phyloP scores from a whole-genome alignment of 2,797 vertebrate species.

The Darevskia mixta region DNA sequence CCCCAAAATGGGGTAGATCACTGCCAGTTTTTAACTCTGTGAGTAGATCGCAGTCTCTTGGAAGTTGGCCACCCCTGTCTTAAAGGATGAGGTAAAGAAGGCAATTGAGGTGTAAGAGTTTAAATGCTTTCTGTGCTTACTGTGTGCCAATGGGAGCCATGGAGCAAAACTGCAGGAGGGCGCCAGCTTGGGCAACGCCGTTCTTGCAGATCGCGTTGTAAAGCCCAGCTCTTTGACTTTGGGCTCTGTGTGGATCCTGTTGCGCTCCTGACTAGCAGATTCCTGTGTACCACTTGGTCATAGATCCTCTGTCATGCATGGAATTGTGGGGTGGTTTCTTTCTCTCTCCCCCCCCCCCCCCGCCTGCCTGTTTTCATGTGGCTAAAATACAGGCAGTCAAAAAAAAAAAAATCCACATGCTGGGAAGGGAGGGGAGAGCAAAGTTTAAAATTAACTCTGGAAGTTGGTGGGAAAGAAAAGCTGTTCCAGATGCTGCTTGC shows the following conservation, averaged over 20 bases:
- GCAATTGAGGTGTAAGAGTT: too few relatives aligned
- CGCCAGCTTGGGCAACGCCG: too few relatives aligned
- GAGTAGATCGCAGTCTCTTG: too few relatives aligned
- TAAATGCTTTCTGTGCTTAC: rapidly evolving
- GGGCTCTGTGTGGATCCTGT: not conserved
- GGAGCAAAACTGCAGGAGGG: too few relatives aligned
- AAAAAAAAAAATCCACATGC: not conserved
- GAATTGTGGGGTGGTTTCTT: not conserved
- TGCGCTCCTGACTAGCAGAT: not conserved
- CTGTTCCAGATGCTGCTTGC: slow-evolving; percentile 35
- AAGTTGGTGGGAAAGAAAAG: slow-evolving; percentile 35
- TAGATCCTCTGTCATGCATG: not conserved
- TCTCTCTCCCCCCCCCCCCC: too few relatives aligned
- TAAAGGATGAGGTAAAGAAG: not conserved
- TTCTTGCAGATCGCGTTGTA: too few relatives aligned
- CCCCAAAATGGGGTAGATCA: too few relatives aligned
- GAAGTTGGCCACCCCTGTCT: too few relatives aligned
- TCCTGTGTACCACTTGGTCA: not conserved
- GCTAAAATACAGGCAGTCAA: not conserved
- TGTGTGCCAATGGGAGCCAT: too few relatives aligned
- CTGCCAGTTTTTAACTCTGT: too few relatives aligned
- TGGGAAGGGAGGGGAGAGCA: not conserved
- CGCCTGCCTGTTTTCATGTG: not conserved
- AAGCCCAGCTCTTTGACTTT: not conserved
- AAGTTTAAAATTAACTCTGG: slow-evolving; percentile 36